phyloP scores from a whole-genome alignment of 2,797 vertebrate species.

The Tympanoctomys barrerae region DNA sequence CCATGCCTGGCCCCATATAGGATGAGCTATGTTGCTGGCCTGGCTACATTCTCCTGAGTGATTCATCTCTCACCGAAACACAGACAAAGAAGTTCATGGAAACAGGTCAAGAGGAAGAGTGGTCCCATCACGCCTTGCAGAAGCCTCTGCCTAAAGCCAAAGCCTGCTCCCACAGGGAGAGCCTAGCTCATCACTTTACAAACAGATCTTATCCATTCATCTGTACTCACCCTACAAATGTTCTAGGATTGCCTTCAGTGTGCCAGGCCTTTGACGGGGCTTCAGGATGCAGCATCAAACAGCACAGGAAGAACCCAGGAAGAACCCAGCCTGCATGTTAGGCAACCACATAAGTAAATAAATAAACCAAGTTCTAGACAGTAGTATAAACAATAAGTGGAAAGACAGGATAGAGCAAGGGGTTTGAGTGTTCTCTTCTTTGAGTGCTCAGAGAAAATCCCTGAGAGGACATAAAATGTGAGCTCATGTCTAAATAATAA shows the following conservation, averaged over 20 bases:
- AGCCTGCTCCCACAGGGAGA: neutral
- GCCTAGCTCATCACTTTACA: neutral
- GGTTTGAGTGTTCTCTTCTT: neutral
- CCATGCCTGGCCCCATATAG: neutral
- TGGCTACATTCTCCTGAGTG: neutral
- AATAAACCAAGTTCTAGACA: neutral
- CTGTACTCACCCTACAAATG: neutral
- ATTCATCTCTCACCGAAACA: neutral
- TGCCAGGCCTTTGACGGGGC: neutral
- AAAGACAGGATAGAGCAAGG: neutral
- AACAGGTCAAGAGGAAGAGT: neutral
- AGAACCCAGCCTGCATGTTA: neutral
- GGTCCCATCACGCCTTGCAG: neutral
- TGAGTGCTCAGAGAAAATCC: neutral
- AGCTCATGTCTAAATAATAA: neutral
- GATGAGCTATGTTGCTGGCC: neutral
- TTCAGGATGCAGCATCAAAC: neutral
- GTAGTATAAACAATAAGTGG: neutral
- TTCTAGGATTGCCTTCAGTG: neutral
- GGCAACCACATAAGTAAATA: neutral
- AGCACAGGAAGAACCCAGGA: neutral
- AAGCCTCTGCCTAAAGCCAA: neutral
- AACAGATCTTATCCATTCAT: neutral
- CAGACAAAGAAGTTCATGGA: neutral
- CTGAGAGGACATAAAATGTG: neutral